Percentiles rank a stretch among this genome's conserved stretches.
Conservation (phyloP, 2,888 invertebrate genomes). For the Tiphia femorata region DNA sequence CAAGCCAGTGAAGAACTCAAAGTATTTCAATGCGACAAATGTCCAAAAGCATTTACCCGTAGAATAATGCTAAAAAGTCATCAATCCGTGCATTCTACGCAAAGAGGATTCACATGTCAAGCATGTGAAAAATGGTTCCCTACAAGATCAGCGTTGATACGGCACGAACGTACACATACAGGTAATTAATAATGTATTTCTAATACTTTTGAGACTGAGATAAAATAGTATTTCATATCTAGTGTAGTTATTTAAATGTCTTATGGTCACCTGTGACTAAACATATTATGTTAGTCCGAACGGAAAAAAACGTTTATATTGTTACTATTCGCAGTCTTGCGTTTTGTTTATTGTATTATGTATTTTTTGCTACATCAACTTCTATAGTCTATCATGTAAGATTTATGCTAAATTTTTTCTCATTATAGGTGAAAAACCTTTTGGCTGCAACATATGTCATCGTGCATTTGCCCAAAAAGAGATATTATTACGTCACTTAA, state of each 20-base stretch:
- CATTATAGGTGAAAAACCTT: conserved; percentile 64
- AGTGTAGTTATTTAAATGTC: not conserved
- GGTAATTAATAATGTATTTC: no score
- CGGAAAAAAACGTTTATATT: not conserved
- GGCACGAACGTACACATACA: conserved; percentile 80
- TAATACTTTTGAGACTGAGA: not conserved
- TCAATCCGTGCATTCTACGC: conserved; percentile 74
- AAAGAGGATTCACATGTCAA: conserved; percentile 73
- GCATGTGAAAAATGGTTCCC: conserved; percentile 79
- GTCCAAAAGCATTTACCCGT: conserved; percentile 76
- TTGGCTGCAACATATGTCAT: conserved; percentile 70
- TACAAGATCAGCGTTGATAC: conserved; percentile 76
- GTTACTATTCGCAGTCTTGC: no score
- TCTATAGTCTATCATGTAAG: no score
- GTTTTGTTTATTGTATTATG: no score
- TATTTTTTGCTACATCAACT: no score
- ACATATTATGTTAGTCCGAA: not conserved
- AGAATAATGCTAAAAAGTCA: conserved; percentile 75
- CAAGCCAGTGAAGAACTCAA: conserved; percentile 67
- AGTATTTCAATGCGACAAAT: conserved; percentile 75
- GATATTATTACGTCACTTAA: conserved; percentile 70
- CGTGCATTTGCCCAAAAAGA: conserved; percentile 82
- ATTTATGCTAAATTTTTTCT: no score
- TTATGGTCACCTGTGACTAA: no score
- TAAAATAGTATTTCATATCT: not conserved